Evolutionary conservation across 2,113 vertebrate species (phyloP), one percentile per base, ranked within the genome.

Genomic region (Calidris pugnax): DNA sequence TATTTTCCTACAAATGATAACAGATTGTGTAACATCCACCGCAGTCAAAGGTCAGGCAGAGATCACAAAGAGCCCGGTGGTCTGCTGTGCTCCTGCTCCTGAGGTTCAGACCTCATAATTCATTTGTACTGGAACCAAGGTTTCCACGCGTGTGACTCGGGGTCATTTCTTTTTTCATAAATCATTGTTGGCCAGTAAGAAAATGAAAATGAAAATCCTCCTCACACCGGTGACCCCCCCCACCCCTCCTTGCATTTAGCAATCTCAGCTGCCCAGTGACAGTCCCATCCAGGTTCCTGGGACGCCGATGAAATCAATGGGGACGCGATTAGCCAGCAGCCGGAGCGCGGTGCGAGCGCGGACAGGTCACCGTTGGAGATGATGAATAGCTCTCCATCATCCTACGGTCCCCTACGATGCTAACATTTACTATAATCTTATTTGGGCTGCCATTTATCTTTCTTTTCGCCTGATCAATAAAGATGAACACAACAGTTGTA

Each of bases 401-500:
- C 92, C 97, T 26, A 19, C 67, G 47, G 97, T 89, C 96, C 95
- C 85, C 90, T 81, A 95, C 7, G 67, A 98, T 68, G 95, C 98
- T 97, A 98, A 97, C 97, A 97, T 92, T 92, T 95, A 97, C 98
- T 94, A 94, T 98, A 97, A 98, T 98, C 96, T 97, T 94, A 98
- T 98, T 98, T 97, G 94, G 95, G 96, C 93, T 90, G 97, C 69
- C 87, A 98, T 98, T 99, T 98, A 98, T 98, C 98, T 98, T 98
- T 96, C 98, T 98, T 98, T 97, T 97, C 62, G 95, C 93, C 94
- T 86, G 96, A 97, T 99, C 98, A 98, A 99, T 99, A 98, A 98
- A 98, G 97, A 98, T 98, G 98, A 99, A 98, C 98, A 98, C 91
- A 98, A 98, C 98, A 98, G 97, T 97, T 98, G 98, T 98, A 97